These are phyloP conservation scores for Phytoseiulus persimilis DNA, from an alignment of 2,888 invertebrate species.

Conservation along the genomic window DNA sequence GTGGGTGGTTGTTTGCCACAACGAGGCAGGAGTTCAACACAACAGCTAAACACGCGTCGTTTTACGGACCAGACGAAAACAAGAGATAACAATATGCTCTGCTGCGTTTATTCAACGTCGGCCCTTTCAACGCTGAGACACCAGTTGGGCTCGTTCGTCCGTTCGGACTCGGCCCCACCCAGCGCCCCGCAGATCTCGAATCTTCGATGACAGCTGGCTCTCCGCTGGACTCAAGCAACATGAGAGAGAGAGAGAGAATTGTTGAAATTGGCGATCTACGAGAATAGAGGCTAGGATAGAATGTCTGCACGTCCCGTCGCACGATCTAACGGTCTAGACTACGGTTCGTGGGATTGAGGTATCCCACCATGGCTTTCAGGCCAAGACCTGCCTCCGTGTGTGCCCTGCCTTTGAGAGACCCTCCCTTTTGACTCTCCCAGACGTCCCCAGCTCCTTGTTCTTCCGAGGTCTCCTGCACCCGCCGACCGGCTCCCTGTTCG, in stretches of 20 bases:
- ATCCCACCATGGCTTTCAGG: neutral
- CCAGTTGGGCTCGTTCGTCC: neutral
- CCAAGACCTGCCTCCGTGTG: neutral
- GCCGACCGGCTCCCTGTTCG: neutral
- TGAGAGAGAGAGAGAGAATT: neutral
- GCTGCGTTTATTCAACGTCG: conserved; percentile 30
- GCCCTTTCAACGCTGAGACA: conserved; percentile 5
- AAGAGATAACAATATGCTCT: conserved; percentile 35
- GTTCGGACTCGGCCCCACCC: neutral
- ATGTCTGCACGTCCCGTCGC: neutral
- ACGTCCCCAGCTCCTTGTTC: neutral
- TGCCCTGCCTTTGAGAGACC: neutral
- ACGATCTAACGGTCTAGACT: neutral
- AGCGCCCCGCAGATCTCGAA: neutral
- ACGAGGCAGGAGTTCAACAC: neutral
- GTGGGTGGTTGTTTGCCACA: neutral
- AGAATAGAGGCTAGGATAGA: neutral
- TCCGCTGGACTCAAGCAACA: conserved; percentile 5
- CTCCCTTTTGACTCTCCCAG: neutral
- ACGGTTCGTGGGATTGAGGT: neutral
- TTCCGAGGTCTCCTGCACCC: neutral
- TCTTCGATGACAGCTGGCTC: conserved; percentile 5
- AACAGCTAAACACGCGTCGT: neutral
- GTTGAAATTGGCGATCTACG: neutral
- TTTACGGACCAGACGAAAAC: neutral